Percentiles rank a stretch among this genome's conserved stretches.
Conservation (phyloP, 2,113 vertebrate genomes). For the Carassius carassius region DNA sequence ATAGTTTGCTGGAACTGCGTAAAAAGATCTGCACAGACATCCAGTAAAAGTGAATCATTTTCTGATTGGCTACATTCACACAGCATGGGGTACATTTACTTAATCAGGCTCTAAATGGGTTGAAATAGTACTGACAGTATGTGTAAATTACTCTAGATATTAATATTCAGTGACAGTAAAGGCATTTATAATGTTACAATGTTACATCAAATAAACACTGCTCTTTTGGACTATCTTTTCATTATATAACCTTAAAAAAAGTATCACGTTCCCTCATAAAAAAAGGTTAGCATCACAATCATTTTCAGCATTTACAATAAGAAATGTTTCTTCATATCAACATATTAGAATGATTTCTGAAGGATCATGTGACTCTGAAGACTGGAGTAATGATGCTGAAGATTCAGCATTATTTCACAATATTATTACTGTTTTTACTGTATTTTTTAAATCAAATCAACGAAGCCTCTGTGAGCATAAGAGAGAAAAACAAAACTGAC, state of each 20-base stretch:
- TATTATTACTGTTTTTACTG: too few species aligned
- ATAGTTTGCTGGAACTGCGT: constrained; percentile 1
- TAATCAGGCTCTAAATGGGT: neutral
- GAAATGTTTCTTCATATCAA: neutral
- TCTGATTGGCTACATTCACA: neutral
- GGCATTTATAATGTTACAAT: neutral
- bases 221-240: neutral
- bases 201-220: neutral
- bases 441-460: too few species aligned
- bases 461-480: neutral
- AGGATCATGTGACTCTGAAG: neutral
- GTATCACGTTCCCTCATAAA: neutral
- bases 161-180: neutral
- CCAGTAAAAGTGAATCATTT: neutral
- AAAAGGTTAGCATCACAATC: neutral
- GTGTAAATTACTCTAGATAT: neutral
- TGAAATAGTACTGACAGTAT: neutral
- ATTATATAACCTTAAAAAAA: neutral
- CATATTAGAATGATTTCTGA: neutral
- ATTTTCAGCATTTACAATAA: neutral
- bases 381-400: too few species aligned
- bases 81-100: neutral
- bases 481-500: too few species aligned
- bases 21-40: neutral
- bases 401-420: too few species aligned